Evolutionary conservation across 2,113 vertebrate species (phyloP).

Genomic region (Poeciliopsis prolifica): DNA sequence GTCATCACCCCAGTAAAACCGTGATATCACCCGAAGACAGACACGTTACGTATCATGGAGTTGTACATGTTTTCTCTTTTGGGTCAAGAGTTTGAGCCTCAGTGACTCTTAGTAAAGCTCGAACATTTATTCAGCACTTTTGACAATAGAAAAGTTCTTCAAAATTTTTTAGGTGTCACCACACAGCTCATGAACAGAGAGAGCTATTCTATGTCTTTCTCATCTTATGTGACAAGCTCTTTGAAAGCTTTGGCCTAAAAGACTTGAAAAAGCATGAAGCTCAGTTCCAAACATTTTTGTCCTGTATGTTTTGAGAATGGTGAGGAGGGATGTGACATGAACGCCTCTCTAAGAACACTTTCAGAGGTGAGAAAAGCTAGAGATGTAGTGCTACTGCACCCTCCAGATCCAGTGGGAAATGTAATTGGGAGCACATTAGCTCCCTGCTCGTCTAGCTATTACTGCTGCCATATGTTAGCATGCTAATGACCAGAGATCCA

Average conservation of each 20-base stretch:
- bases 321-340: constrained; percentile 50
- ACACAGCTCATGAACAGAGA: constrained; percentile 1
- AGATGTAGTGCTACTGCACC: constrained; percentile 52
- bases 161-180: constrained; percentile 8
- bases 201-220: neutral
- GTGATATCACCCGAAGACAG: constrained; percentile 37
- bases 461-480: constrained; percentile 58
- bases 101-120: constrained; percentile 18
- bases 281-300: constrained; percentile 20
- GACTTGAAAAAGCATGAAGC: constrained; percentile 2
- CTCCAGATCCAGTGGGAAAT: constrained; percentile 48
- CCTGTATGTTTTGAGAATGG: constrained; percentile 36
- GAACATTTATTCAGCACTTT: constrained; percentile 8
- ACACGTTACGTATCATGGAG: constrained; percentile 3
- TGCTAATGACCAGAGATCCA: constrained; percentile 53
- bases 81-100: constrained; percentile 38
- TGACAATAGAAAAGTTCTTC: constrained; percentile 14
- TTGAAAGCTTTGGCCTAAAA: constrained; percentile 12
- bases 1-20: constrained; percentile 30
- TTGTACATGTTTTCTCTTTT: constrained; percentile 45
- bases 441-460: constrained; percentile 33
- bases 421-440: constrained; percentile 50
- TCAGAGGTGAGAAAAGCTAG: constrained; percentile 53
- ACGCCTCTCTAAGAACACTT: constrained; percentile 21
- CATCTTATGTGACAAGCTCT: neutral